Percentiles rank a stretch among this genome's conserved stretches.
phyloP scores from a whole-genome alignment of 2,797 vertebrate genomes.

The Martes flavigula region DNA sequence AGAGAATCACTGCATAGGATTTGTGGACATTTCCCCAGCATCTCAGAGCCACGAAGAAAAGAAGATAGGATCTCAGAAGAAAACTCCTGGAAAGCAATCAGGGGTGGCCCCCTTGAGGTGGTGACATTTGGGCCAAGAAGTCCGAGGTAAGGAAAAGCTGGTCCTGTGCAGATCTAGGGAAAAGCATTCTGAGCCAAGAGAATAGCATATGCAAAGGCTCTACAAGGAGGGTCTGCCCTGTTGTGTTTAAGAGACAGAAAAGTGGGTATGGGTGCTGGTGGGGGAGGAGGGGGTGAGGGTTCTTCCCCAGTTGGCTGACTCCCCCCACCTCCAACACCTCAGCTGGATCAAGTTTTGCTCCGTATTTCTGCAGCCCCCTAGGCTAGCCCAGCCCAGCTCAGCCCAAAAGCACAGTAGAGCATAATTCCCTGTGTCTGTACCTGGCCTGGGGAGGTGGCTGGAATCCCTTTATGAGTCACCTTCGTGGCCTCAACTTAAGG shows the following conservation, averaged over 20 bases:
- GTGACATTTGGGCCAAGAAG: background rate
- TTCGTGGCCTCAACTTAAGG: background rate
- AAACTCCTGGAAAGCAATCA: background rate
- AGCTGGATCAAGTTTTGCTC: background rate
- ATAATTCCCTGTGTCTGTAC: fast-evolving
- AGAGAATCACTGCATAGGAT: background rate
- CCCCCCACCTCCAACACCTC: fast-evolving
- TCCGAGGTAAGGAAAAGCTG: background rate
- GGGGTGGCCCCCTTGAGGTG: background rate
- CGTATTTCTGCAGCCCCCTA: background rate
- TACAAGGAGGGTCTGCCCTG: background rate
- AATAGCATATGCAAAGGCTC: background rate
- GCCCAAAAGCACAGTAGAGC: background rate
- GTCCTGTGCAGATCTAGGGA: background rate
- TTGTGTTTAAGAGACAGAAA: background rate
- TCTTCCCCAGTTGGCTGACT: background rate
- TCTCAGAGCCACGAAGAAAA: background rate
- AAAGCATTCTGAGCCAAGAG: background rate
- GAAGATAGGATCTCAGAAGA: background rate
- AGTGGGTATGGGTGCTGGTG: background rate
- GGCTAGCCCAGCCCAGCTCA: background rate
- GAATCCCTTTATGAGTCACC: fast-evolving
- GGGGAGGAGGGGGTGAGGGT: too few relatives aligned
- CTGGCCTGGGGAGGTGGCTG: background rate
- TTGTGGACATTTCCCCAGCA: background rate